Base-by-base conservation (phyloP, 1,140 invertebrate species). In the Parapsyche elsis region DNA sequence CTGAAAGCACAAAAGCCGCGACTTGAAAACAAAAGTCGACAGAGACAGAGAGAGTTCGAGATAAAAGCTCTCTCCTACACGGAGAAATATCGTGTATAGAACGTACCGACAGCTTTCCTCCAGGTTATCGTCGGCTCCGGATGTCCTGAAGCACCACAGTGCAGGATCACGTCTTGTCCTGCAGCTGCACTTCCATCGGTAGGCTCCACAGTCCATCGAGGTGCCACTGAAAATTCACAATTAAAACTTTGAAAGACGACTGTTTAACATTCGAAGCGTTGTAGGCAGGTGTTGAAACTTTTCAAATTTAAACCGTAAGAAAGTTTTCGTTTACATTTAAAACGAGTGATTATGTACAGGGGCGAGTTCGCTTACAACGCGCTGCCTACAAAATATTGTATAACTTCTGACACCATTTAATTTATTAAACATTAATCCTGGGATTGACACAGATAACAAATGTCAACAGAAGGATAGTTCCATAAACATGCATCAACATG, bases 121-220 rank as follows among this genome's bases (percentile, higher is more conserved):
- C 97, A 99, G 7, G 94, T 94, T 16, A 98, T 94, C 0, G 90
- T 91, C 0, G 97, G 97, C 71, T 93, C 92, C 0, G 97, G 97
- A 85, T 97, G 96, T 0, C 97, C 97, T 76, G 95, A 93, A 0
- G 96, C 96, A 87, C 96, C 94, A 84, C 97, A 99, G 85, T 98
- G 94, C 0, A 99, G 88, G 5, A 92, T 92, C 14, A 97, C 92
- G 82, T 94, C 93, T 85, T 96, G 92, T 0, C 95, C 95, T 4
- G 96, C 93, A 2, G 96, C 94, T 2, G 96, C 95, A 81, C 93
- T 95, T 5, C 94, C 92, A 85, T 98, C 96, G 83, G 92, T 91
- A 0, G 97, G 97, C 85, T 98, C 96, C 80, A 96, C 90, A 0
- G 95, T 92, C 97, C 97, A 99, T 84, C 94, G 92, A 12, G 97